These are phyloP conservation scores for Acanthiza pusilla DNA, from an alignment of 2,797 vertebrate genomes.

Conservation along the genomic window DNA sequence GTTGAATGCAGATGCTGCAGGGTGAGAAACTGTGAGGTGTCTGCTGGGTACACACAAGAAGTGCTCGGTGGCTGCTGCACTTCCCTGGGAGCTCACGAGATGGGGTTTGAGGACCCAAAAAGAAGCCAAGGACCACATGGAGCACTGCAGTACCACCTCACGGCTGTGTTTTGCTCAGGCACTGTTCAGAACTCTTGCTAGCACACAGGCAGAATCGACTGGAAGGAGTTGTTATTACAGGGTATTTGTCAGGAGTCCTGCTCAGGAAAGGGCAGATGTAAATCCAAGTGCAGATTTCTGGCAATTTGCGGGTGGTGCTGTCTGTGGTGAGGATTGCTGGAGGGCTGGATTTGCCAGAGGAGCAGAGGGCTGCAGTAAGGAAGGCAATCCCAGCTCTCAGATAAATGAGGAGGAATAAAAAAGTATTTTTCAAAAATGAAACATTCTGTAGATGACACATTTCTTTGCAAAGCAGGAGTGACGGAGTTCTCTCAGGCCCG, in stretches of 20 bases:
- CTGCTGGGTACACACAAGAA: background rate
- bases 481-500: background rate
- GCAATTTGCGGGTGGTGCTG: background rate
- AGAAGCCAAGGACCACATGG: background rate
- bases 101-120: background rate
- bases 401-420: background rate
- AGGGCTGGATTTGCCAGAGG: background rate
- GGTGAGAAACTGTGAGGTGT: background rate
- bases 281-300: background rate
- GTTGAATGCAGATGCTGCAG: background rate
- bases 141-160: too few species aligned
- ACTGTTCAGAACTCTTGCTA: background rate
- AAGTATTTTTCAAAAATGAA: background rate
- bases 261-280: background rate
- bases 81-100: constrained; percentile 2
- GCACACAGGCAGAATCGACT: background rate
- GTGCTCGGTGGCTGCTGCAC: background rate
- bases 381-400: background rate
- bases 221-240: too few species aligned
- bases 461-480: background rate
- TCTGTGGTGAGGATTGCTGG: background rate
- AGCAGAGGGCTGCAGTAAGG: background rate
- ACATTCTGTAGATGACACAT: background rate
- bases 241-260: background rate
- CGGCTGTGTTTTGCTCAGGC: accelerated